These are phyloP conservation scores for Synergus gifuensis DNA, from an alignment of 2,888 invertebrate species.

Conservation along the genomic window DNA sequence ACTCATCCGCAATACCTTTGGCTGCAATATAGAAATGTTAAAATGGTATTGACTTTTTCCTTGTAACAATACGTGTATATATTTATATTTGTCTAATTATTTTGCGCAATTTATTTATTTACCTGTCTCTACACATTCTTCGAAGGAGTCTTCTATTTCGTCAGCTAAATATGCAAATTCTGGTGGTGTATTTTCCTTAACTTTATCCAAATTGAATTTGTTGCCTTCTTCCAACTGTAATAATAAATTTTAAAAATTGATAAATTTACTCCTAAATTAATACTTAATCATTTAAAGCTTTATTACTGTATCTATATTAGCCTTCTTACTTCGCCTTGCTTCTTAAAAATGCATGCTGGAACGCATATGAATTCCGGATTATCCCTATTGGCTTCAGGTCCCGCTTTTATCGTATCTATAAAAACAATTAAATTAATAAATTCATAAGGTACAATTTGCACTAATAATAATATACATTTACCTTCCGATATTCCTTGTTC, in stretches of 20 bases:
- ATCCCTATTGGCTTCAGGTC: background rate
- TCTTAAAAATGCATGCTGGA: background rate
- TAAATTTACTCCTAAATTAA: background rate
- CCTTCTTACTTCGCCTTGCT: background rate
- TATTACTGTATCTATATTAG: background rate
- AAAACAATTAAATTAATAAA: background rate
- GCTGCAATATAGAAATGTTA: conserved; percentile 12
- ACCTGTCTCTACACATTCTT: background rate
- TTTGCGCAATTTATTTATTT: background rate
- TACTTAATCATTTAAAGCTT: background rate
- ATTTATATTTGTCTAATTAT: too few relatives aligned
- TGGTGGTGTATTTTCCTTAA: background rate
- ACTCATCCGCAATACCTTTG: background rate
- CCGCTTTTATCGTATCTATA: background rate
- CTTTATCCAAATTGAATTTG: background rate
- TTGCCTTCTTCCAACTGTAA: background rate
- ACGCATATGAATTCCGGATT: background rate
- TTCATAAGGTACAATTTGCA: too few relatives aligned
- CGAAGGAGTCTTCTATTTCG: background rate
- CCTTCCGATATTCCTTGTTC: background rate
- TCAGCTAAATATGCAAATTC: background rate
- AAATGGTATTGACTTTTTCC: background rate
- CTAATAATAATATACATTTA: background rate
- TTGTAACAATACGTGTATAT: too few relatives aligned
- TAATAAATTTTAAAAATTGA: background rate